Evolutionary conservation across 1,140 invertebrate species (phyloP), one percentile per base, ranked within the genome.

Genomic region (Diprion similis): DNA sequence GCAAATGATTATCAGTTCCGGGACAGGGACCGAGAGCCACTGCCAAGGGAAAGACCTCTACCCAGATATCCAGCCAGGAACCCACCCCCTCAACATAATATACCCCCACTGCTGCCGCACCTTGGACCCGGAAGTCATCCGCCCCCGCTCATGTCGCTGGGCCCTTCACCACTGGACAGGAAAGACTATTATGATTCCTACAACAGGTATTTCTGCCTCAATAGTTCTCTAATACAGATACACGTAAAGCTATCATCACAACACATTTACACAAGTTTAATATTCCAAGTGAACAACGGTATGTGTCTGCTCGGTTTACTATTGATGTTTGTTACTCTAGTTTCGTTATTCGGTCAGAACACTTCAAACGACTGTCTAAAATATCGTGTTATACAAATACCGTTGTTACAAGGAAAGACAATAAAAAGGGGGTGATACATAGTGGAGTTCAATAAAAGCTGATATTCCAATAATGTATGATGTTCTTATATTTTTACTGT

Each of bases 151-250:
- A 83, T 84, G 82, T 81, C 84, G 67, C 81, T 86, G 80, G 84
- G 83, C 85, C 84, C 85, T 77, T 83, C 82, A 73, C 81, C 84
- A 78, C 80, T 81, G 86, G 87, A 88, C 82, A 87, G 87, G 86
- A 88, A 88, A 88, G 86, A 88, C 84, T 88, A 88, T 87, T 88
- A 88, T 88, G 87, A 88, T 85, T 87, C 86, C 82, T 88, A 89
- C 83, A 89, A 88, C 86, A 89, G 87, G 87, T 89, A 89, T 89
- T 89, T 88, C 84, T 84, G 86, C 83, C 81, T 84, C 83, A 87
- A 85, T 86, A 84, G 86, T 88, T 84, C 75, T 87, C 85, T 87
- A 74, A 86, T 88, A 82, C 82, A 83, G 82, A 82, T 87, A 85
- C 73, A 84, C 82, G 82, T 78, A 83, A 83, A 84, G 77, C 79